Evolutionary conservation across 2,888 invertebrate genomes (phyloP).

Genomic region (Luperina nickerlii): DNA sequence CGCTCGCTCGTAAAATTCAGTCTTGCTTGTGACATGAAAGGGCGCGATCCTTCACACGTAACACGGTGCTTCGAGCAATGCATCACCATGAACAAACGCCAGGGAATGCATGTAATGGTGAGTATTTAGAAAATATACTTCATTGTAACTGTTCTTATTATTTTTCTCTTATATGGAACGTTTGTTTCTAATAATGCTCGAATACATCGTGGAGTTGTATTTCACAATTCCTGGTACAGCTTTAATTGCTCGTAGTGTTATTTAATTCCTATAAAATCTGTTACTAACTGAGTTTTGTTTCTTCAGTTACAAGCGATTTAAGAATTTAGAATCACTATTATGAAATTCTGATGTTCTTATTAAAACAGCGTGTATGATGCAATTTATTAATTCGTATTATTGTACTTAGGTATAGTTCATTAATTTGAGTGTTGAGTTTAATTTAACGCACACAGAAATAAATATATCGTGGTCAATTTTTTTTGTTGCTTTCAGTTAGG

Average conservation of each 20-base stretch:
- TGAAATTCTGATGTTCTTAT: not conserved
- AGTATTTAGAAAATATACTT: constrained; percentile 70
- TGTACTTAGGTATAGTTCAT: not conserved
- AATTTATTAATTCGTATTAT: not conserved
- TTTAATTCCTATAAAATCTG: constrained; percentile 34
- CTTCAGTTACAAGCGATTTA: constrained; percentile 14
- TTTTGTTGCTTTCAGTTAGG: not conserved
- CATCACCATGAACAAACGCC: constrained; percentile 92
- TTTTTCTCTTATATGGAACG: constrained; percentile 10
- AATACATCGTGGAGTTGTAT: constrained; percentile 37
- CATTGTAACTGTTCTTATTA: constrained; percentile 35
- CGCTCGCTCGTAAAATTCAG: constrained; percentile 81
- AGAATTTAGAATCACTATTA: constrained; percentile 26
- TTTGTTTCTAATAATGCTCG: constrained; percentile 20
- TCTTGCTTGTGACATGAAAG: constrained; percentile 91
- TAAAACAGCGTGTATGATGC: constrained; percentile 1
- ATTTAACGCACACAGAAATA: not conserved
- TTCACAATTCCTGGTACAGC: constrained; percentile 55
- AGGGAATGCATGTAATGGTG: constrained; percentile 90
- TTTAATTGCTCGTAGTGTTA: constrained; percentile 43
- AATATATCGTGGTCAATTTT: not conserved
- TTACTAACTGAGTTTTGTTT: constrained; percentile 19
- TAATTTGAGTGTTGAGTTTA: constrained; percentile 11
- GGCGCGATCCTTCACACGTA: constrained; percentile 88
- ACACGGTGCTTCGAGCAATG: constrained; percentile 92